Conservation (phyloP, 2,888 invertebrate genomes). For the Ceriagrion tenellum region DNA sequence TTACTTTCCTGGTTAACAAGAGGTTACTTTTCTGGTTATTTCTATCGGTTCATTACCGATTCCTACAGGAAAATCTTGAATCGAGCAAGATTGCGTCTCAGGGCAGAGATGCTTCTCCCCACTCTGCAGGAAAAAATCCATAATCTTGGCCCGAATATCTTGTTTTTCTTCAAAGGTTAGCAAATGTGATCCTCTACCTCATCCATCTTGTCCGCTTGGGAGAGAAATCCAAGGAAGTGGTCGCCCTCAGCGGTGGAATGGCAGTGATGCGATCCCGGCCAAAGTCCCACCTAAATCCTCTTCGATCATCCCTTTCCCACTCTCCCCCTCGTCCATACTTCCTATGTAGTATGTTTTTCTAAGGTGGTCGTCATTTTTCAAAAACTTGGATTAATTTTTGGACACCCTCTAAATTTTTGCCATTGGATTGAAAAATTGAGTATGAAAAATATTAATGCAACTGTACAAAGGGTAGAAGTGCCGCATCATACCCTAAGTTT, state of each 20-base stretch:
- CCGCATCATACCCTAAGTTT: too few species aligned
- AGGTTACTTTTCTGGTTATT: too few species aligned
- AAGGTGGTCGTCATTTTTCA: too few species aligned
- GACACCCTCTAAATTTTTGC: too few species aligned
- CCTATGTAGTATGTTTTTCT: background rate
- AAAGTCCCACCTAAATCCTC: background rate
- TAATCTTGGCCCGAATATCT: background rate
- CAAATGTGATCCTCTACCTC: background rate
- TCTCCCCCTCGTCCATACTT: background rate
- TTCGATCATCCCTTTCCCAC: background rate
- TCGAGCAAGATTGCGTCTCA: background rate
- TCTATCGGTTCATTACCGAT: too few species aligned
- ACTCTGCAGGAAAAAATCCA: background rate
- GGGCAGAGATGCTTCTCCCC: background rate
- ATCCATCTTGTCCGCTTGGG: background rate
- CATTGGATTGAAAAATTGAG: too few species aligned
- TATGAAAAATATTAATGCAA: too few species aligned
- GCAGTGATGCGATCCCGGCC: background rate
- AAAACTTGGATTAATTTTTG: too few species aligned
- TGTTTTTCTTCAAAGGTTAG: background rate
- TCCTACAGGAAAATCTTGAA: background rate
- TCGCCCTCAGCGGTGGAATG: background rate
- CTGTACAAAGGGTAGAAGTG: too few species aligned
- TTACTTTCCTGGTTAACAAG: too few species aligned
- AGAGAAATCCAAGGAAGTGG: background rate